Conservation (phyloP, 2,113 vertebrate species). For the Labeo rohita region DNA sequence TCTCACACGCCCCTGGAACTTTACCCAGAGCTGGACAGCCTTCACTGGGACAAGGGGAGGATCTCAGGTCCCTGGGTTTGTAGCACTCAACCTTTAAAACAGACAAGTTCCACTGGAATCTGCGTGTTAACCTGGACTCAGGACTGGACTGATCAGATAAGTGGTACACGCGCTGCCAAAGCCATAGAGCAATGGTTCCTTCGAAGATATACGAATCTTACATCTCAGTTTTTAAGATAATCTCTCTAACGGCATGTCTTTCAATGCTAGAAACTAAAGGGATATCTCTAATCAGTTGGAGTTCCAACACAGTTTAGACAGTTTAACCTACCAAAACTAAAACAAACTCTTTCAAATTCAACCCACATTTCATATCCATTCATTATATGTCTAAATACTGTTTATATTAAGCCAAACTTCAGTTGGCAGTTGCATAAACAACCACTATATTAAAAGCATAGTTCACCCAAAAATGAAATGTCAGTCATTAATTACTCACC, state of each 20-base stretch:
- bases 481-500: too few relatives aligned
- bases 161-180: constrained; percentile 16
- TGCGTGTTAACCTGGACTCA: constrained; percentile 30
- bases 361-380: not conserved
- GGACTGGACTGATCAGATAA: constrained; percentile 23
- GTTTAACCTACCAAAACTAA: not conserved
- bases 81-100: constrained; percentile 39
- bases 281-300: constrained; percentile 8
- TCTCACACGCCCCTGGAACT: constrained; percentile 56
- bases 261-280: constrained; percentile 42
- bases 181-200: constrained; percentile 35
- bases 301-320: not conserved
- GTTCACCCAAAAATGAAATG: too few relatives aligned
- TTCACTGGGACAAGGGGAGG: constrained; percentile 12
- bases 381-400: not conserved
- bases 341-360: not conserved
- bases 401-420: not conserved
- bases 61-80: constrained; percentile 51
- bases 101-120: constrained; percentile 18
- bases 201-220: not conserved
- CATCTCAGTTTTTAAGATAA: constrained; percentile 31
- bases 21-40: constrained; percentile 59
- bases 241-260: constrained; percentile 33
- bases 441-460: not conserved
- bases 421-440: not conserved